A percentile compares a stretch with the other conserved stretches of the same genome.
These are phyloP conservation scores for Tragopan temminckii DNA, from an alignment of 2,797 vertebrate genomes.

Conservation along the genomic window DNA sequence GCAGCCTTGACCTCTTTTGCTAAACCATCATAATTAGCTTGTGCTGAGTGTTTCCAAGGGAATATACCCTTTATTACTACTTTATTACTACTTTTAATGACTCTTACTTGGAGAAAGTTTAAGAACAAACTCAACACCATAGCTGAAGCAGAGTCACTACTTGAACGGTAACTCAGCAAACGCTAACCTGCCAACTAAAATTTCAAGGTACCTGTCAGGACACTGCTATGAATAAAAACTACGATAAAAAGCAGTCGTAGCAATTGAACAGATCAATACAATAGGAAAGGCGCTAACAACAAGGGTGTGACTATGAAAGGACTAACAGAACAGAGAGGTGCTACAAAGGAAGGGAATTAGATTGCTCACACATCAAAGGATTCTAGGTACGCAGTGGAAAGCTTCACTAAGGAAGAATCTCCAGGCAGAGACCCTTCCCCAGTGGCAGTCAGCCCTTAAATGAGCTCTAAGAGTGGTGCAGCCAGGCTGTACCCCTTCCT, in stretches of 20 bases:
- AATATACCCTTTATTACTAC: neutral
- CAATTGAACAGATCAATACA: no score
- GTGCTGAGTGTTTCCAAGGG: neutral
- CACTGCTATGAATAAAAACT: neutral
- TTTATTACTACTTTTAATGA: conserved; percentile 52
- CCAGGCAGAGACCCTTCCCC: no score
- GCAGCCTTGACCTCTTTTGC: neutral
- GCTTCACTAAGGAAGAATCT: no score
- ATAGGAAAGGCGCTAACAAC: no score
- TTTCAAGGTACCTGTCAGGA: neutral
- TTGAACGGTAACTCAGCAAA: neutral
- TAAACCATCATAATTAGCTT: conserved; percentile 27
- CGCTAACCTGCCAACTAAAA: neutral
- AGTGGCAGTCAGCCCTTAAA: no score
- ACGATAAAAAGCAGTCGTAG: neutral
- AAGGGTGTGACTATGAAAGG: no score
- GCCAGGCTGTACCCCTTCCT: no score
- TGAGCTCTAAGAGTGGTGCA: no score
- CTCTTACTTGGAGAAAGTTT: conserved; percentile 38
- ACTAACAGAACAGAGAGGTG: no score
- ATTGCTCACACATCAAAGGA: no score
- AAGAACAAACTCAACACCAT: neutral
- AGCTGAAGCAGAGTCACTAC: neutral
- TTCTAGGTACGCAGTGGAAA: no score
- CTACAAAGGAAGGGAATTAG: no score